Base-by-base conservation (phyloP, 2,113 vertebrate species). In the Glaucomys volans region DNA sequence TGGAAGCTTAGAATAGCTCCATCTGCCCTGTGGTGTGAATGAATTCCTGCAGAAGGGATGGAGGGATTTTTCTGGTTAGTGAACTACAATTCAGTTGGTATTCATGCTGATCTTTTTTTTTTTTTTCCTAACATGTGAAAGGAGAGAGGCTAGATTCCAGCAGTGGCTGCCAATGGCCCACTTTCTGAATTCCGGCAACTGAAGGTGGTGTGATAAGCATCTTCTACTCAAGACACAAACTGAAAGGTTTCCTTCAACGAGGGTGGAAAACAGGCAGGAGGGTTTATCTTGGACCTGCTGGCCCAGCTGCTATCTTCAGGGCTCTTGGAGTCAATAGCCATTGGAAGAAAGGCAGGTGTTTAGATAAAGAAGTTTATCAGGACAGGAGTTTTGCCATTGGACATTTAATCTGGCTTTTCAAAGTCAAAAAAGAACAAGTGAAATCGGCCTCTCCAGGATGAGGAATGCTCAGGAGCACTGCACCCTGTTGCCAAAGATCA, bases 211-310 rank as follows among this genome's bases (percentile, higher is more conserved):
- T 62, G 96, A 97, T 95, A 97, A 94, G 32, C 37, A 96, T 97
- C 96, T 96, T 96, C 35, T 35, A 74, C 72, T 72, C 82, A 71
- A 95, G 85, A 95, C 81, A 95, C 76, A 54, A 35, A 97, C 91
- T 96, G 96, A 97, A 98, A 98, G 96, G 77, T 92, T 96, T 97
- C 97, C 71, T 97, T 97, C 96, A 96, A 24, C 76, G 75, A 94
- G 44, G 35, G 42, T 95, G 74, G 64, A 96, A 95, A 96, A 67
- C 87, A 95, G 92, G 35, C 96, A 50, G 22, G 54, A 69, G 42
- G 4, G 35, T 40, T 96, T 97, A 96, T 97, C 94, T 94, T 67
- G 85, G 66, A 71, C 96, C 94, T 76, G 95, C 72, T 86, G 95
- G 67, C 74, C 28, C 13, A 76, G 85, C 28, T 57, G 30, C 85